These are phyloP conservation scores for Microctenopoma steveboyesi DNA, from an alignment of 2,797 vertebrate species.

Conservation along the genomic window DNA sequence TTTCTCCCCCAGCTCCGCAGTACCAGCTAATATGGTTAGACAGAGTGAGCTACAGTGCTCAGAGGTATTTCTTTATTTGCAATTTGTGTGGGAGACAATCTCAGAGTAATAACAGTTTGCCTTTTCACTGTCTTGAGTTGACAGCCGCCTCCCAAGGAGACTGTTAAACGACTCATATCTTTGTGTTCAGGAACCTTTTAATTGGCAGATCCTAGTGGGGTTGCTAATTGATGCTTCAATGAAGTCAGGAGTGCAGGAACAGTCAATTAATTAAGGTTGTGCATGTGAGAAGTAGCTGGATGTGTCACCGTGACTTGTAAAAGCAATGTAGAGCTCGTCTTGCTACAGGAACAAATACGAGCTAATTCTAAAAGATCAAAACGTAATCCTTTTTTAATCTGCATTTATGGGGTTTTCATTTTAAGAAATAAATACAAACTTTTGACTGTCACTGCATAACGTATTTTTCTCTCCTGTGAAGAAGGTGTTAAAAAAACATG, in stretches of 20 bases:
- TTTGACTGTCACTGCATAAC: slow-evolving; percentile 14
- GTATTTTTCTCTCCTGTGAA: neutral
- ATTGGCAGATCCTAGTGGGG: slow-evolving; percentile 12
- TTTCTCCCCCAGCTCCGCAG: slow-evolving; percentile 6
- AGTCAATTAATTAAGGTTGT: neutral
- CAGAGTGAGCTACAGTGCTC: slow-evolving; percentile 9
- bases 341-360: neutral
- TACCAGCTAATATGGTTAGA: slow-evolving; percentile 8
- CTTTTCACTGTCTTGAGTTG: slow-evolving; percentile 6
- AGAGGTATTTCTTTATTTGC: slow-evolving; percentile 19
- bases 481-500: slow-evolving; percentile 25
- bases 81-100: slow-evolving; percentile 33
- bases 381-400: neutral
- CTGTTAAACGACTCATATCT: slow-evolving; percentile 1
- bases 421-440: neutral
- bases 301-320: neutral
- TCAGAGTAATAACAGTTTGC: slow-evolving; percentile 19
- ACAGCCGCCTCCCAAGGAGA: slow-evolving; percentile 10
- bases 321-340: neutral
- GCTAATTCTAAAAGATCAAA: neutral
- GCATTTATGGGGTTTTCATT: neutral
- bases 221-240: slow-evolving; percentile 30
- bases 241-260: slow-evolving; percentile 12
- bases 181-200: slow-evolving; percentile 18
- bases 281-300: neutral